These are phyloP conservation scores for Channa maculata DNA, from an alignment of 2,113 vertebrate species.

Conservation along the genomic window DNA sequence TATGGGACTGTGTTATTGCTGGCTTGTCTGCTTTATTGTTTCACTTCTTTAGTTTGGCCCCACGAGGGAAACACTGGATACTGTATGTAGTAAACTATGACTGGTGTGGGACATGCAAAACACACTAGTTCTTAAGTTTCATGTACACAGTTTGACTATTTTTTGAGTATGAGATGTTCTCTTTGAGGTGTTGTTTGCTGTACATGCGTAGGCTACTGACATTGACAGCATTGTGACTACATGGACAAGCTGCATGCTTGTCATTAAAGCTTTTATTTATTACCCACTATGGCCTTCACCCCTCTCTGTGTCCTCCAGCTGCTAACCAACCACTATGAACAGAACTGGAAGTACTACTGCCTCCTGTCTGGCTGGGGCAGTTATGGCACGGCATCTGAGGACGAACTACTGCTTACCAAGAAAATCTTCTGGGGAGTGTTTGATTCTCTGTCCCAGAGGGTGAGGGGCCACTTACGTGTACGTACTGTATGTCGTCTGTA, in stretches of 20 bases:
- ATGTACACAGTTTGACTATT: conserved; percentile 14
- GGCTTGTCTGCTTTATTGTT: conserved; percentile 51
- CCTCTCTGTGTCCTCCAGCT: conserved; percentile 83
- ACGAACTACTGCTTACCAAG: conserved; percentile 96
- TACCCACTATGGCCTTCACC: conserved; percentile 15
- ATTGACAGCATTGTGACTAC: too few relatives aligned
- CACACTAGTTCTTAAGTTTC: conserved; percentile 25
- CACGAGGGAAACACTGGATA: conserved; percentile 45
- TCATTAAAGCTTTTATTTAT: neutral
- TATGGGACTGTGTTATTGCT: conserved; percentile 56
- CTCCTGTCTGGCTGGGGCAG: conserved; percentile 95
- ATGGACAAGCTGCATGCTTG: neutral
- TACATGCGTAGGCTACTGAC: too few relatives aligned
- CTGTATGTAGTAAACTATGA: conserved; percentile 36
- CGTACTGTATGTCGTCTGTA: too few relatives aligned
- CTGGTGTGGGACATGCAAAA: conserved; percentile 31
- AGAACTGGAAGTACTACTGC: conserved; percentile 99
- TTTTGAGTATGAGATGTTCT: too few relatives aligned
- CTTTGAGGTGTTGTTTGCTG: conserved; percentile 6
- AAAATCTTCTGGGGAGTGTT: conserved; percentile 99
- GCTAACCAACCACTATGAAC: conserved; percentile 96
- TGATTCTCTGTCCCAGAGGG: conserved; percentile 96
- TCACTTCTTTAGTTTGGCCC: conserved; percentile 36
- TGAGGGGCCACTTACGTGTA: conserved; percentile 63
- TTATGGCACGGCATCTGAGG: conserved; percentile 93